A percentile compares a stretch with the other conserved stretches of the same genome.
These are phyloP conservation scores for Lasioglossum albipes DNA, from an alignment of 1,140 invertebrate genomes.

Conservation along the genomic window DNA sequence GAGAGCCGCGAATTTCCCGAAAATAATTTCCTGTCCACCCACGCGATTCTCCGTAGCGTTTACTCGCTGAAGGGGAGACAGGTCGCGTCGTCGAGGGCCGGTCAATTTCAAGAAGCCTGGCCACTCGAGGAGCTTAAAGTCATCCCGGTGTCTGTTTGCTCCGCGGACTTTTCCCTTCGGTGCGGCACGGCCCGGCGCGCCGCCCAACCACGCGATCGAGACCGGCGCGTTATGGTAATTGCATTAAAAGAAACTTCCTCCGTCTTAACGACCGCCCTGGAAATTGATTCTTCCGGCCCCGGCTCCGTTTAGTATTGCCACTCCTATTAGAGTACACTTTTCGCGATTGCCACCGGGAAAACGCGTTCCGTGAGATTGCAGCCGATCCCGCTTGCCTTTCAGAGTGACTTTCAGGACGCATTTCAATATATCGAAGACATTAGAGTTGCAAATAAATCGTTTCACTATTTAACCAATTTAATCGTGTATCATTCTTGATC, in stretches of 20 bases:
- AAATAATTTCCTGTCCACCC: constrained; percentile 33
- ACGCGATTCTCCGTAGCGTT: background rate
- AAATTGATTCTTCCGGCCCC: background rate
- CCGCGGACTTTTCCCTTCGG: background rate
- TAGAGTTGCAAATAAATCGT: no score
- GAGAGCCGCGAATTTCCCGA: constrained; percentile 31
- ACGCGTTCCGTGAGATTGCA: background rate
- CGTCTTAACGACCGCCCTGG: background rate
- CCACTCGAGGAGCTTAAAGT: constrained; percentile 20
- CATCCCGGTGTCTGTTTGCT: constrained; percentile 26
- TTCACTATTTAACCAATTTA: no score
- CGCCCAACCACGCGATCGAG: background rate
- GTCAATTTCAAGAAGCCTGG: constrained; percentile 31
- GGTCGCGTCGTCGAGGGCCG: background rate
- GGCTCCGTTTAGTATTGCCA: background rate
- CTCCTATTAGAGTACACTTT: background rate
- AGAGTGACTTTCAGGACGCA: no score
- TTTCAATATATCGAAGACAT: no score
- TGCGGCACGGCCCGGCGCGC: no score
- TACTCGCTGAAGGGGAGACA: constrained; percentile 7
- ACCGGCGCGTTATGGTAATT: constrained; percentile 31
- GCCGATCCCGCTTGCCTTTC: no score
- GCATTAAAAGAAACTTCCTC: constrained; percentile 14
- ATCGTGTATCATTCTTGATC: no score
- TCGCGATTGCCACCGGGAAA: background rate